Percentiles rank a stretch among this genome's conserved stretches.
Evolutionary conservation across 2,113 vertebrate genomes (phyloP).

Genomic region (Emydocephalus ijimae): DNA sequence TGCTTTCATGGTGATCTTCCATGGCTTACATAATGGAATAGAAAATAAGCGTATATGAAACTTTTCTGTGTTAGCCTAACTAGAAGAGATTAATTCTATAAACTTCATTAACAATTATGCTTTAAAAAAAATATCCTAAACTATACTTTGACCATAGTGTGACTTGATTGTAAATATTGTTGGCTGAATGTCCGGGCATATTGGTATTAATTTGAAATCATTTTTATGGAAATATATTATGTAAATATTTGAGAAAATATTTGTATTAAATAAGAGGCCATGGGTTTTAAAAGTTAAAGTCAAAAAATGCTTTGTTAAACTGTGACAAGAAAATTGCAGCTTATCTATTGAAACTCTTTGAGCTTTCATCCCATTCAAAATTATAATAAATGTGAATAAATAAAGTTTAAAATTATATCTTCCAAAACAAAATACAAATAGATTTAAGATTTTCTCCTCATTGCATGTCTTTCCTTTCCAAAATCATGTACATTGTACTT

Average conservation of each 20-base stretch:
- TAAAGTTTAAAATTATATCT: background rate
- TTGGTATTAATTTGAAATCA: no score
- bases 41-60: no score
- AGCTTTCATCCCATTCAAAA: background rate
- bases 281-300: background rate
- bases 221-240: no score
- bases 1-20: no score
- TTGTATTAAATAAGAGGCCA: background rate
- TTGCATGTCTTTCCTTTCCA: background rate
- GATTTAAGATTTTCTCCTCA: no score
- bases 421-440: background rate
- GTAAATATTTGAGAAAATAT: no score
- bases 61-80: no score
- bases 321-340: background rate
- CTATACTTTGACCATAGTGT: background rate
- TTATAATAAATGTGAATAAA: background rate
- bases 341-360: background rate
- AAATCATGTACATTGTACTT: background rate
- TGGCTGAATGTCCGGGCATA: background rate
- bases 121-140: no score
- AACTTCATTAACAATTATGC: no score
- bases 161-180: background rate
- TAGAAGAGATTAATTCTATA: no score
- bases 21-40: no score
- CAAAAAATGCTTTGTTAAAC: background rate